Base-by-base conservation (phyloP, 2,888 invertebrate species). In the Spialia ferax region DNA sequence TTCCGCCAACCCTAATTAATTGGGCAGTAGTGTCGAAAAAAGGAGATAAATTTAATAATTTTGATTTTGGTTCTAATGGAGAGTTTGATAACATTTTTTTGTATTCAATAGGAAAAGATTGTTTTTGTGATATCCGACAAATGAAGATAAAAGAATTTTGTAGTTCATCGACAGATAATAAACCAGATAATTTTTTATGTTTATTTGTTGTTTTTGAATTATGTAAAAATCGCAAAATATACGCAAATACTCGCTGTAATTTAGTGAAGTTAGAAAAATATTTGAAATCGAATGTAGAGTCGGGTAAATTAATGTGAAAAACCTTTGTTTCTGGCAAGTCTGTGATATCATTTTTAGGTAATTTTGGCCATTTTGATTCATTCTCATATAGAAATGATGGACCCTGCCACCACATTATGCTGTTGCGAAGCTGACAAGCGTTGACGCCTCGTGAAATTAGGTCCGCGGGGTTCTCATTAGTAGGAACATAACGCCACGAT, bases 1-100 rank as follows among this genome's bases (percentile, higher is more conserved):
- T 56, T 1, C 63, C 63, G n/a, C 63, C 63, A 5, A 64, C 63
- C 1, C 63, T 45, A 64, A 64, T 64, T 48, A 48, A 20, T 48
- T 48, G 20, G 11, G 20, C 20, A 13, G 20, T 15, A 15, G n/a
- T 42, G 48, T 48, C 48, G 5, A 48, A 48, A 48, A 48, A 48
- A 20, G 48, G 48, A 2, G 48, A 48, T 22, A 48, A 48, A 48
- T 18, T 20, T 48, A 48, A n/a, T 11, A 48, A 11, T 20, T 48
- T 48, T 20, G 48, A 48, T 48, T 48, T 48, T 3, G 48, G 2
- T 20, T 20, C 11, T 1, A 48, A 22, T 20, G 48, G 20, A 20
- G 18, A 10, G 3, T 48, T 48, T 48, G 18, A 20, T 11, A 48
- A 10, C 48, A 48, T 48, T 48, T 20, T 20, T 20, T 48, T 20